Evolutionary conservation across 23 tunicate genomes (phyloP).

Genomic region (Trididemnum miniatum): DNA sequence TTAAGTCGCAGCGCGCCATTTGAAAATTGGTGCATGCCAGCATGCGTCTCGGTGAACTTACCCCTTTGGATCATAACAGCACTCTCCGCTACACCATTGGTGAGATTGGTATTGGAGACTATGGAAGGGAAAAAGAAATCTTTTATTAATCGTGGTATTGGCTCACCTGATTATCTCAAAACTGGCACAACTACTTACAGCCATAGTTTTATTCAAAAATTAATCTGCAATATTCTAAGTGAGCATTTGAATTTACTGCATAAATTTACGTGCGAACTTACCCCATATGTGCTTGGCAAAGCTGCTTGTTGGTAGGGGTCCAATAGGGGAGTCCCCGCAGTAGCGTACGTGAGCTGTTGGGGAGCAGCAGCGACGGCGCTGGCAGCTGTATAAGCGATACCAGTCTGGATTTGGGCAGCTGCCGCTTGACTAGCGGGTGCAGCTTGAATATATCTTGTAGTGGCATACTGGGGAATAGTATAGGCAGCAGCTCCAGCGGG

Average conservation of each 20-base stretch:
- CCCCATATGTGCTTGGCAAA: constrained; percentile 78
- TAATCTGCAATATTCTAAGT: no score
- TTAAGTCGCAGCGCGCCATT: constrained; percentile 22
- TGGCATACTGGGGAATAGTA: constrained; percentile 59
- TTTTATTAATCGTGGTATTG: no score
- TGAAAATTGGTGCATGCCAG: constrained; percentile 83
- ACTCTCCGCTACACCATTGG: constrained; percentile 44
- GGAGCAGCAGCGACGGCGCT: constrained; percentile 53
- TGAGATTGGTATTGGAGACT: constrained; percentile 60
- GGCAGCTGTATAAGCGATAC: constrained; percentile 62
- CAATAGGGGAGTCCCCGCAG: constrained; percentile 36
- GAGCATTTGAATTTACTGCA: no score
- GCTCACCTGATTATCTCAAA: no score
- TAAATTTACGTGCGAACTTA: constrained; percentile 44
- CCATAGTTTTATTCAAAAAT: no score
- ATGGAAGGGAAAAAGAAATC: background rate
- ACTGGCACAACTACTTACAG: no score
- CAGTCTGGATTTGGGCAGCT: constrained; percentile 72
- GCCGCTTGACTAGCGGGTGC: constrained; percentile 63
- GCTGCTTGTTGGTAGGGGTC: constrained; percentile 96
- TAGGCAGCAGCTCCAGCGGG: constrained; percentile 67
- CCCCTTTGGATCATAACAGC: background rate
- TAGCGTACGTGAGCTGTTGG: constrained; percentile 45
- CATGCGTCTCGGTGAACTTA: constrained; percentile 85
- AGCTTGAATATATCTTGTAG: constrained; percentile 59